Percentiles rank a stretch among this genome's conserved stretches.
Evolutionary conservation across 2,113 vertebrate genomes (phyloP).

Genomic region (Cichladusa arquata): DNA sequence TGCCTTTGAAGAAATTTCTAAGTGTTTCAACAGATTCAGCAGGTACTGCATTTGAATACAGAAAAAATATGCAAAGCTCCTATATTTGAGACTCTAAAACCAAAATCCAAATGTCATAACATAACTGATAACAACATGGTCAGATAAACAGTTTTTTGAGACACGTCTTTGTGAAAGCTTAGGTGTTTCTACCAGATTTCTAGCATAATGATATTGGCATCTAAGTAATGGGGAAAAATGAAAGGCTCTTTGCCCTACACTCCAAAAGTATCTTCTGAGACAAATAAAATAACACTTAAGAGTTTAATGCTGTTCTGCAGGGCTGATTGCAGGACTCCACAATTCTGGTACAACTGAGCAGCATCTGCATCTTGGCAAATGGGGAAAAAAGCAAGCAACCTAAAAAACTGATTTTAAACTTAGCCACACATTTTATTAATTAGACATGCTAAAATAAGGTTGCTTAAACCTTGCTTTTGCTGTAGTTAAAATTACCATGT

Average conservation of each 20-base stretch:
- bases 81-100: not conserved
- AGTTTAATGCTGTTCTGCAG: not conserved
- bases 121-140: not conserved
- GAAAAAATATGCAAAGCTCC: not conserved
- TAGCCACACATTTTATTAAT: conserved; percentile 25
- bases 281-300: not conserved
- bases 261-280: not conserved
- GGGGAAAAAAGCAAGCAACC: conserved; percentile 40
- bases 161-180: not conserved
- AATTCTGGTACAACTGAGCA: not conserved
- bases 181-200: not conserved
- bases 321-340: not conserved
- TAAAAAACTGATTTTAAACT: not conserved
- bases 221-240: not conserved
- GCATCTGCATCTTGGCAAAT: not conserved
- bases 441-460: not conserved
- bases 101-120: not conserved
- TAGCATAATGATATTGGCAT: not conserved
- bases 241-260: not conserved
- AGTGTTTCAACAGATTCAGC: not conserved
- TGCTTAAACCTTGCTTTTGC: not conserved
- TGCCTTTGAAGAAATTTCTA: not conserved
- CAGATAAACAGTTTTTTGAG: not conserved
- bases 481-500: not conserved
- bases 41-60: not conserved